Base-by-base conservation (phyloP, 1,140 invertebrate species). In the Geopemphigus sp. region DNA sequence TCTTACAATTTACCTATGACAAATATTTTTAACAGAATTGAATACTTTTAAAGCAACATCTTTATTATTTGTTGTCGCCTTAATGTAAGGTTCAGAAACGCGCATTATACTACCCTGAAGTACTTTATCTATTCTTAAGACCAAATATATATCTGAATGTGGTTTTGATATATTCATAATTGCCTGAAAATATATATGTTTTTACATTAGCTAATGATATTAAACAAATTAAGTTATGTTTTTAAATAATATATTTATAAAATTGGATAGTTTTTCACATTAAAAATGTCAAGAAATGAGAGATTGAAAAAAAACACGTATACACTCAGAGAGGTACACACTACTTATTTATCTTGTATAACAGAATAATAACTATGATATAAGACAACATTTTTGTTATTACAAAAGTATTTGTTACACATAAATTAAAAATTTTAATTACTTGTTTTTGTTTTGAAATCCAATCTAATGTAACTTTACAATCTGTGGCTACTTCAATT, bases 41-140 rank as follows among this genome's bases (percentile, higher is more conserved):
- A 95, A 92, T 26, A 94, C 90, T 87, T 95, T 96, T 24, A 91
- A 87, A 10, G 91, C 94, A 68, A 95, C 93, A 24, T 68, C 39
- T 50, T 68, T 50, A 50, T 26, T 68, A 50, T 68, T 68, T 83
- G 92, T 93, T 66, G 90, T 90, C 24, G 91, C 90, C 83, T 92
- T 91, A 22, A 93, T 88, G 85, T 98, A 98, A 0, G 94, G 92
- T 83, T 98, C 95, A 17, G 92, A 87, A n/a, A 92, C 91, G 85
- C 94, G 92, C 83, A 89, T 90, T 81, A 97, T 93, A 64, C 92
- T 90, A n/a, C 95, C 94, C 87, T 97, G 95, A 11, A 98, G 88
- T 56, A 94, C 89, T 85, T 97, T 98, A 83, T 98, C 95, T 82
- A 98, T 94, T 83, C 91, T 89, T 50, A 96, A 89, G 15, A 98